phyloP scores from a whole-genome alignment of 1,140 invertebrate species.

The Trichonephila inaurata region DNA sequence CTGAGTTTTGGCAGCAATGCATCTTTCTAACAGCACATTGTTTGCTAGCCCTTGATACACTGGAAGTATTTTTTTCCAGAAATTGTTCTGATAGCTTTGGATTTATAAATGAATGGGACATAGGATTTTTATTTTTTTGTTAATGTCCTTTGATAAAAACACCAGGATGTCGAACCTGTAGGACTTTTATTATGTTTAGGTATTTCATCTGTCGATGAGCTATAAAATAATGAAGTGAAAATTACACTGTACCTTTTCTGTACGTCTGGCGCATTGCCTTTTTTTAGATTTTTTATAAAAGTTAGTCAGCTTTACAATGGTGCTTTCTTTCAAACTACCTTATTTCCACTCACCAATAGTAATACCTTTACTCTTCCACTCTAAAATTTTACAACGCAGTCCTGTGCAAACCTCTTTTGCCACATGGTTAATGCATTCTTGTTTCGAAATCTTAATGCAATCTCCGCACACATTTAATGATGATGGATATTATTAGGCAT shows the following conservation, averaged over 20 bases:
- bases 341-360: background rate
- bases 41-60: background rate
- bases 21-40: background rate
- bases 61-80: constrained; percentile 11
- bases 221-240: constrained; percentile 1
- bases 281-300: background rate
- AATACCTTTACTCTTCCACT: background rate
- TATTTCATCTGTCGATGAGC: background rate
- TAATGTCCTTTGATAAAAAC: background rate
- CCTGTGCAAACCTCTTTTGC: background rate
- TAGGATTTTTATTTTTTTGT: background rate
- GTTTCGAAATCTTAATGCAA: background rate
- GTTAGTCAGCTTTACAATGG: background rate
- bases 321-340: constrained; percentile 7
- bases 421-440: background rate
- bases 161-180: background rate
- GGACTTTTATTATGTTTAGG: background rate
- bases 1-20: background rate
- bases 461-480: background rate
- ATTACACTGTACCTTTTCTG: background rate
- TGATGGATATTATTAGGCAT: background rate
- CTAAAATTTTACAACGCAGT: background rate
- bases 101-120: background rate
- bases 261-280: background rate
- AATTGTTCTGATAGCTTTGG: background rate